Conservation (phyloP, 2,797 vertebrate species). For the Lophotriccus pileatus region DNA sequence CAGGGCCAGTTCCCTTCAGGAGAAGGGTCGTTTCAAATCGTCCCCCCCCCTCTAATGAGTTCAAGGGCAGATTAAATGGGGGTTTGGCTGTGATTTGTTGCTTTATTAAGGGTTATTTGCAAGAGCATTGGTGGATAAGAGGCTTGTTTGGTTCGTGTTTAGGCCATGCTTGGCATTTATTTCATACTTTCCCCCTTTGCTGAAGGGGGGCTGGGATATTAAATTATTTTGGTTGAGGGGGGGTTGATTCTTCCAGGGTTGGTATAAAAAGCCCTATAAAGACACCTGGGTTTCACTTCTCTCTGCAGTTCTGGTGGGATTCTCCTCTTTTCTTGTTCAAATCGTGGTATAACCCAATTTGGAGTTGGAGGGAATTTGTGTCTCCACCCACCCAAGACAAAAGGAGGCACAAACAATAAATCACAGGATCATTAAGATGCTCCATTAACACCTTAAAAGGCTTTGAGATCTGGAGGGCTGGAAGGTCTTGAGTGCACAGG, state of each 20-base stretch:
- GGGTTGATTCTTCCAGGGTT: neutral
- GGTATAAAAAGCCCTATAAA: neutral
- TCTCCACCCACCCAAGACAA: neutral
- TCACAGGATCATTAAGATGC: neutral
- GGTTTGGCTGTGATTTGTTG: neutral
- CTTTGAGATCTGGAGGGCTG: neutral
- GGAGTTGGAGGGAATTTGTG: neutral
- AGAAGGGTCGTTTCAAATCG: neutral
- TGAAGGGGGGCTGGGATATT: neutral
- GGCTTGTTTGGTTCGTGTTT: neutral
- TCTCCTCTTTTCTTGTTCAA: neutral
- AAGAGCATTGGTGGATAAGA: neutral
- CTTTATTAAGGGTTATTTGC: neutral
- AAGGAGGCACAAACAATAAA: neutral
- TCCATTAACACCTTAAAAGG: too few species aligned
- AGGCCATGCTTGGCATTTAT: neutral
- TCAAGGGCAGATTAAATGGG: neutral
- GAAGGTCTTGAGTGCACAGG: neutral
- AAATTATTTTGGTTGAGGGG: neutral
- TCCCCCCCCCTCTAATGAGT: constrained; percentile 15
- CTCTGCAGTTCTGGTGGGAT: too few species aligned
- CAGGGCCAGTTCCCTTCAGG: neutral
- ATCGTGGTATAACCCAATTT: neutral
- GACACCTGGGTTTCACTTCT: neutral
- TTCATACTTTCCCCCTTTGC: neutral